These are phyloP conservation scores for Plecotus auritus DNA, from an alignment of 2,113 vertebrate species.

Conservation along the genomic window DNA sequence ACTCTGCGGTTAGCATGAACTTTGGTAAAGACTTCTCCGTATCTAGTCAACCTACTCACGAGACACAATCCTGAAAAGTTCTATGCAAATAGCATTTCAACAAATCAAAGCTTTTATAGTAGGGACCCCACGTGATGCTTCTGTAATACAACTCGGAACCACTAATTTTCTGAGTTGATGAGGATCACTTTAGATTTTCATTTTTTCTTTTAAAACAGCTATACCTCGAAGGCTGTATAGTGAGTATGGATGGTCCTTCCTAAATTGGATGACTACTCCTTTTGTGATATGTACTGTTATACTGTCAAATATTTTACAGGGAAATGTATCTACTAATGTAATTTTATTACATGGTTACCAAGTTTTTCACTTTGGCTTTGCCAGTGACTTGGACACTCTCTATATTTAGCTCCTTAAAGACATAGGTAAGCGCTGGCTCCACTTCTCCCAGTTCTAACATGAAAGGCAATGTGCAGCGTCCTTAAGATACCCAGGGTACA, in stretches of 20 bases:
- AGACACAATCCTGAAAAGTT: not conserved
- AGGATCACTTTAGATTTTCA: not conserved
- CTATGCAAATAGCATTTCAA: not conserved
- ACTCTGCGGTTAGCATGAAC: not conserved
- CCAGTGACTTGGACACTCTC: not conserved
- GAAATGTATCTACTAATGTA: not conserved
- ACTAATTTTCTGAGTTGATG: slow-evolving; percentile 2
- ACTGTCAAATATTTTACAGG: not conserved
- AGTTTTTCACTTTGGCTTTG: not conserved
- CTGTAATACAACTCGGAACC: not conserved
- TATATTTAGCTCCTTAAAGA: not conserved
- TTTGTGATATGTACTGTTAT: not conserved
- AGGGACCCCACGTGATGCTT: not conserved
- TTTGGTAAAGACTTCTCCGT: not conserved
- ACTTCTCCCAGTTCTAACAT: not conserved
- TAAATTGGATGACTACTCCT: not conserved
- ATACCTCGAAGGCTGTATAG: not conserved
- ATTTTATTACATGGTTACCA: not conserved
- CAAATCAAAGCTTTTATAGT: not conserved
- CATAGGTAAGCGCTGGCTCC: not conserved
- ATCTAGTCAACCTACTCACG: not conserved
- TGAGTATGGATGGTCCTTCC: not conserved
- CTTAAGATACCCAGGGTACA: not conserved
- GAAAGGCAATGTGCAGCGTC: not conserved
- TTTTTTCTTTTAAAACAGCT: not conserved